Evolutionary conservation across 2,888 invertebrate species (phyloP), one percentile per base, ranked within the genome.

Genomic region (Oegoconia quadripuncta): DNA sequence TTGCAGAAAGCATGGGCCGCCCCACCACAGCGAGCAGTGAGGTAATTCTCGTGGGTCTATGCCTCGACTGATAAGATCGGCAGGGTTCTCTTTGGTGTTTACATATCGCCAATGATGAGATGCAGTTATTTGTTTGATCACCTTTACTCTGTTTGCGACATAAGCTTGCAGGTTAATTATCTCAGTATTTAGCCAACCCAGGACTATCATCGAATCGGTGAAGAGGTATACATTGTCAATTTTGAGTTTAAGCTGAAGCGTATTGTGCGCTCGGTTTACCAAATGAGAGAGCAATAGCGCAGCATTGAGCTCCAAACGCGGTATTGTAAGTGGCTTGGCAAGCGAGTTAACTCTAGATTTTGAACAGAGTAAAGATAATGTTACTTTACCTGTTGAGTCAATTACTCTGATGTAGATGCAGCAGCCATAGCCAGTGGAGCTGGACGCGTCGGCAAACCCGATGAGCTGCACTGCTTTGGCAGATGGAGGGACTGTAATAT

Each of bases 401-500:
- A 29, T 37, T 2, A 41, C 37, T 6, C 42, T 26, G 18, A 48
- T 17, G 16, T 48, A 44, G 13, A 48, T 23, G 34, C 48, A 48
- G 36, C 40, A 44, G n/a, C 47, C 39, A 20, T 44, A 44, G 12
- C 32, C 42, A 2, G 35, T 41, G 3, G 39, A 34, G 28, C 39
- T 41, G n/a, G 41, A 48, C 5, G 44, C 44, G 32, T 44, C 40
- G 7, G 42, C 20, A 13, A 44, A 47, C 2, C 45, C 43, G 2
- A 44, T 41, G 7, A 50, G 27, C 23, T 50, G 27, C 3, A 41
- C 30, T 17, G 26, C 9, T 2, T n/a, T 12, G n/a, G 34, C 29
- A 25, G 15, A 27, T 5, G 27, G 8, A 22, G 20, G 16, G 14
- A 34, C 29, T 1, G 9, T 3, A 14, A 38, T 38, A 8, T 36